Base-by-base conservation (phyloP, 2,888 invertebrate genomes). In the Drosophila meridiana region DNA sequence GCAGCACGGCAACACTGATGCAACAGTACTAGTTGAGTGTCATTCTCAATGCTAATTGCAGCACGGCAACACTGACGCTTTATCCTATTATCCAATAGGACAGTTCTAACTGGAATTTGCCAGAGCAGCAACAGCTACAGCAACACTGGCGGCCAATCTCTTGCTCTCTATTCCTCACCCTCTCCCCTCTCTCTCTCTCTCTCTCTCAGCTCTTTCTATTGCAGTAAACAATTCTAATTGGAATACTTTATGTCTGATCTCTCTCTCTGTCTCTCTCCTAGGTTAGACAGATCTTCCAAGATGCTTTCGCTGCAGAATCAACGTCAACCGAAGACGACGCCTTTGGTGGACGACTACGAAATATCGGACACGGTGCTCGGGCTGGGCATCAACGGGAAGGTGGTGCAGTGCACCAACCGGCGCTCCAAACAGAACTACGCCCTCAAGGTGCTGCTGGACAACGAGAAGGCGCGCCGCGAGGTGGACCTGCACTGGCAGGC, bases 331-430 rank as follows among this genome's bases (percentile, higher is more conserved):
- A 98, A 98, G 95, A 95, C 95, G 86, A 96, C 96, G 61, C 96
- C 96, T 53, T 96, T 99, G 82, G 96, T 96, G 57, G 96, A 97
- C 75, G 98, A 99, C 94, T 99, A 98, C 93, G 96, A 97, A 92
- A 97, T 99, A 90, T 97, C 98, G 42, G 97, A 96, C 91, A 97
- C 96, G 75, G 99, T 99, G 50, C 95, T 99, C 73, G 99, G 99
- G 52, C 95, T 99, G 75, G 99, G 99, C 13, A 99, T 99, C 83
- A 99, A 99, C 94, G 99, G 99, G 76, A 99, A 99, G 95, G 99
- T 99, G 62, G 97, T 99, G 26, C 97, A 99, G 94, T 99, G 99
- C 94, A 96, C 95, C 90, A 95, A 96, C 73, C 97, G 96, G 87
- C 94, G 94, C 57, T 96, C 95, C 0, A 95, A 96, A 55, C 94